A percentile compares a stretch with the other conserved stretches of the same genome.
Evolutionary conservation across 1,140 invertebrate genomes (phyloP).

Genomic region (Elymnias hypermnestra): DNA sequence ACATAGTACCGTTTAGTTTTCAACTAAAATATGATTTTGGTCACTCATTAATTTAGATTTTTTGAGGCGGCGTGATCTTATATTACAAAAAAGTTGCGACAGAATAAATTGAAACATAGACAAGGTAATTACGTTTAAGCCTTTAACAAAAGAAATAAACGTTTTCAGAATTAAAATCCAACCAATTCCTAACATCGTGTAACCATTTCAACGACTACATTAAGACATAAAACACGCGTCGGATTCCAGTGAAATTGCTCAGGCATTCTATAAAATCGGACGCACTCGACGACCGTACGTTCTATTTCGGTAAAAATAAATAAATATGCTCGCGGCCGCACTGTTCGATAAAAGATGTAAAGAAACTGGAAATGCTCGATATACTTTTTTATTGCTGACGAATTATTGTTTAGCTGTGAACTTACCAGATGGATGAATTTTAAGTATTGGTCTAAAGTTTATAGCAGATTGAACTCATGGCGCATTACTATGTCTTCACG

Average conservation of each 20-base stretch:
- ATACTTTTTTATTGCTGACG: no score
- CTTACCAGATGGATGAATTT: no score
- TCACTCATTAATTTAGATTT: no score
- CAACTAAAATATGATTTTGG: no score
- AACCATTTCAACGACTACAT: constrained; percentile 40
- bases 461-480: no score
- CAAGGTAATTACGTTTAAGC: neutral
- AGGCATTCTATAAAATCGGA: constrained; percentile 45
- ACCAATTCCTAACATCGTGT: constrained; percentile 2
- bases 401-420: no score
- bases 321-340: constrained; percentile 58
- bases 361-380: constrained; percentile 17
- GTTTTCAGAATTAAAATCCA: constrained; percentile 4
- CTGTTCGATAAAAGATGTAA: constrained; percentile 25
- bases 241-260: constrained; percentile 54
- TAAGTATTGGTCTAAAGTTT: no score
- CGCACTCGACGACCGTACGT: constrained; percentile 59
- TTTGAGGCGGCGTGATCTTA: no score
- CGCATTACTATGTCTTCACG: no score
- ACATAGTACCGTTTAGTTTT: no score
- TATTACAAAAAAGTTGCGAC: no score
- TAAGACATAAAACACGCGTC: constrained; percentile 66
- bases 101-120: no score
- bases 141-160: constrained; percentile 2
- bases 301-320: constrained; percentile 74